These are phyloP conservation scores for Drosophila formosana DNA, from an alignment of 2,888 invertebrate species.

Conservation along the genomic window DNA sequence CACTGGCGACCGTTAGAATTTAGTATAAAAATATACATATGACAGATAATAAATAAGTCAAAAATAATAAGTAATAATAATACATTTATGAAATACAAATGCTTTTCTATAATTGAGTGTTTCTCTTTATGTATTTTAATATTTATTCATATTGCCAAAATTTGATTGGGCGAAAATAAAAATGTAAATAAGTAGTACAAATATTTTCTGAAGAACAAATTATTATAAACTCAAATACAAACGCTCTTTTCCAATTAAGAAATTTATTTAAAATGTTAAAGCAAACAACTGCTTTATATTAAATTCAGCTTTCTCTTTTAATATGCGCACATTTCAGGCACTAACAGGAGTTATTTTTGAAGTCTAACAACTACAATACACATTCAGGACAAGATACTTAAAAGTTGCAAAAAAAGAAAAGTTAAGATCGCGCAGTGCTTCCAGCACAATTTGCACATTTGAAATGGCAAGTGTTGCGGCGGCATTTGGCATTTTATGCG, in stretches of 20 bases:
- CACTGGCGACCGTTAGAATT: not conserved
- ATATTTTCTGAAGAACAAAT: too few relatives aligned
- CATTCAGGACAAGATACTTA: conserved; percentile 2
- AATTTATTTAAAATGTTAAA: not conserved
- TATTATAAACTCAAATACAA: too few relatives aligned
- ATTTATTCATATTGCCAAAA: too few relatives aligned
- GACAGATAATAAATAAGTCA: too few relatives aligned
- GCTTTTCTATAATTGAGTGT: too few relatives aligned
- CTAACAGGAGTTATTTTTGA: not conserved
- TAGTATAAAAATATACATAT: too few relatives aligned
- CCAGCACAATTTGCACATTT: conserved; percentile 48
- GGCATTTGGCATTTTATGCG: conserved; percentile 53
- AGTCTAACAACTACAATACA: not conserved
- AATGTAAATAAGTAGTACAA: too few relatives aligned
- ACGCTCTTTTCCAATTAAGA: too few relatives aligned
- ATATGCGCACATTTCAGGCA: not conserved
- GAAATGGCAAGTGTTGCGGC: conserved; percentile 53
- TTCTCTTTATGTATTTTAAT: too few relatives aligned
- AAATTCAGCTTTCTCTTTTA: not conserved
- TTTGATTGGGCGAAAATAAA: too few relatives aligned
- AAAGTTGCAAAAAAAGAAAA: conserved; percentile 18
- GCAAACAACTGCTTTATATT: not conserved
- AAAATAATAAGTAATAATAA: too few relatives aligned
- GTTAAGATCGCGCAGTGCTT: conserved; percentile 21
- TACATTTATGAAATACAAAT: too few relatives aligned